Percentiles rank a stretch among this genome's conserved stretches.
phyloP scores from a whole-genome alignment of 2,888 invertebrate species.

The Nymphalis c-album region DNA sequence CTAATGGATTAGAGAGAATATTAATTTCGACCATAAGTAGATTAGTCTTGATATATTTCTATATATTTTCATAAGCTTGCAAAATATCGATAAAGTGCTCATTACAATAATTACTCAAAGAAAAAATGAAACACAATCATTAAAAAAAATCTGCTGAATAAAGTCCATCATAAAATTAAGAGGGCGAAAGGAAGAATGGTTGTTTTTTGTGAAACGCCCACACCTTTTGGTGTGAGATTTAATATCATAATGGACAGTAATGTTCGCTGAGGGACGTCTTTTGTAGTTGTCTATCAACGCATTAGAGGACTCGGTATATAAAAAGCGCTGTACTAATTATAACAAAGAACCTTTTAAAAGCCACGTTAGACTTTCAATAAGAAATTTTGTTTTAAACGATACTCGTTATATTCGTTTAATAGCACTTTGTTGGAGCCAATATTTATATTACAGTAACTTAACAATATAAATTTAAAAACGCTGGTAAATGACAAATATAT shows the following conservation, averaged over 20 bases:
- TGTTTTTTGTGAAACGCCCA: conserved; percentile 38
- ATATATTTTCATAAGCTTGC: too few relatives aligned
- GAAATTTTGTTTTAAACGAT: background rate
- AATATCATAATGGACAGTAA: conserved; percentile 50
- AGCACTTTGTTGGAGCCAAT: too few relatives aligned
- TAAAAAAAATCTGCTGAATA: conserved; percentile 35
- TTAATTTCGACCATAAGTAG: too few relatives aligned
- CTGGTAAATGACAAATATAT: too few relatives aligned
- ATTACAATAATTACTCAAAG: too few relatives aligned
- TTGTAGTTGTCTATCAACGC: conserved; percentile 39
- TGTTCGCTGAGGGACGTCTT: conserved; percentile 43
- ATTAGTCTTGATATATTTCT: too few relatives aligned
- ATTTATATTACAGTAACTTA: too few relatives aligned
- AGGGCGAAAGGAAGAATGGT: conserved; percentile 34
- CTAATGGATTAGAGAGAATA: too few relatives aligned
- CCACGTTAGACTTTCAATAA: conserved; percentile 18
- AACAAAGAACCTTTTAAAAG: conserved; percentile 23
- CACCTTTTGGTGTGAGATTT: conserved; percentile 45
- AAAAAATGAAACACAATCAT: background rate
- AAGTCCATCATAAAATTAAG: conserved; percentile 40
- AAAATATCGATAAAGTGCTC: too few relatives aligned
- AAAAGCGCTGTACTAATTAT: conserved; percentile 21
- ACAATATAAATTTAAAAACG: too few relatives aligned
- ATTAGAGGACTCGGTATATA: conserved; percentile 32
- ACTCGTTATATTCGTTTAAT: too few relatives aligned